These are phyloP conservation scores for Ypsolopha scabrella DNA, from an alignment of 2,888 invertebrate genomes.

Conservation along the genomic window DNA sequence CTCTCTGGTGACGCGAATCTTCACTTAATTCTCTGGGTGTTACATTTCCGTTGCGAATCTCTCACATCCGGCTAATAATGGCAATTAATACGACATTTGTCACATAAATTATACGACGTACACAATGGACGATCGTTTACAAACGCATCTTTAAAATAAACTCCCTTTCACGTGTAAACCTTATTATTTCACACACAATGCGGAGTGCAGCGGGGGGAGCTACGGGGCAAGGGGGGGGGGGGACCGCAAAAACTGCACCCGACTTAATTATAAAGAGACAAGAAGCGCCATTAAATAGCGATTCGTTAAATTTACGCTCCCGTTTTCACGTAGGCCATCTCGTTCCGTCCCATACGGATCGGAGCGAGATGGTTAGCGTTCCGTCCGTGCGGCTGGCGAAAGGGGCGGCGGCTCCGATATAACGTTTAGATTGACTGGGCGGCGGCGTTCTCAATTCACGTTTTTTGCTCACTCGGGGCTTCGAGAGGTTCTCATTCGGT, in stretches of 20 bases:
- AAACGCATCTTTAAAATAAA: background rate
- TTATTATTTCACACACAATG: background rate
- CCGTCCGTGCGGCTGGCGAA: conserved; percentile 72
- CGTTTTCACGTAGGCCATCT: conserved; percentile 56
- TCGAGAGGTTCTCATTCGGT: conserved; percentile 56
- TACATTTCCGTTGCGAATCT: conserved; percentile 35
- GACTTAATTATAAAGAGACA: conserved; percentile 72
- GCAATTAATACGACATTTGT: conserved; percentile 64
- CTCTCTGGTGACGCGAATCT: background rate
- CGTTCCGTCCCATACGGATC: conserved; percentile 16
- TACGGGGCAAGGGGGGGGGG: conserved; percentile 18
- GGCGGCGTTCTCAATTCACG: conserved; percentile 42
- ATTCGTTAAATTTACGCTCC: conserved; percentile 69
- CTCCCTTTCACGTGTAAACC: background rate
- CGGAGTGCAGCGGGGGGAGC: conserved; percentile 15
- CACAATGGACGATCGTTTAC: background rate
- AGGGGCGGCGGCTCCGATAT: conserved; percentile 74
- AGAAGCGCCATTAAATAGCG: conserved; percentile 69
- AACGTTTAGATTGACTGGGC: conserved; percentile 69
- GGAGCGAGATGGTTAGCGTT: conserved; percentile 30
- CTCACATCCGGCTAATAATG: conserved; percentile 27
- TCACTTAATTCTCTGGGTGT: conserved; percentile 41
- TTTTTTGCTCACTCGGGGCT: conserved; percentile 48
- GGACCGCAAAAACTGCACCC: conserved; percentile 66
- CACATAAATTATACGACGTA: conserved; percentile 49